These are phyloP conservation scores for Pseudochaenichthys georgianus DNA, from an alignment of 2,797 vertebrate species.

Conservation along the genomic window DNA sequence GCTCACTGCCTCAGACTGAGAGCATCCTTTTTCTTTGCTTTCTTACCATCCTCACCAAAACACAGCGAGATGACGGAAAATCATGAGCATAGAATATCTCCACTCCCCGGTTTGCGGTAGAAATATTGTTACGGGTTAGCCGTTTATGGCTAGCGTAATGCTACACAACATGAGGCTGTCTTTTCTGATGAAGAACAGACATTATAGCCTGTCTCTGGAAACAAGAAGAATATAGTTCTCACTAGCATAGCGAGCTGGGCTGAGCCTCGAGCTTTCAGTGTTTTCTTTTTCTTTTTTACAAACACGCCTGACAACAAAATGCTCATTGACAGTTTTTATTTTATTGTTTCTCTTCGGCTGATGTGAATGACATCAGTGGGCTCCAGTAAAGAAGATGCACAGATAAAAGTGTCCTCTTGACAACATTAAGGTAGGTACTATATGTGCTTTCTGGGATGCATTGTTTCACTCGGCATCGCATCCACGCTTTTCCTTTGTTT, in stretches of 20 bases:
- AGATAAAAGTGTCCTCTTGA: slow-evolving; percentile 60
- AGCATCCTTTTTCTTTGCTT: slow-evolving; percentile 74
- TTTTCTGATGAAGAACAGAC: slow-evolving; percentile 58
- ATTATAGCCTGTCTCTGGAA: slow-evolving; percentile 59
- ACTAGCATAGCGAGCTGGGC: slow-evolving; percentile 44
- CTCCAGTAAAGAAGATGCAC: slow-evolving; percentile 58
- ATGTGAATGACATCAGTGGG: slow-evolving; percentile 21
- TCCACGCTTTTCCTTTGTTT: slow-evolving; percentile 54
- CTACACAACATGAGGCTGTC: slow-evolving; percentile 47
- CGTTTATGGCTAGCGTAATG: slow-evolving; percentile 42
- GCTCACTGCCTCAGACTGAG: slow-evolving; percentile 69
- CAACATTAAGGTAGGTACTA: slow-evolving; percentile 74
- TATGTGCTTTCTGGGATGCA: slow-evolving; percentile 47
- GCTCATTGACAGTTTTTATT: not conserved
- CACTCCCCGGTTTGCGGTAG: slow-evolving; percentile 30
- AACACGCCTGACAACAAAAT: slow-evolving; percentile 7
- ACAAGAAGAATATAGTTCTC: slow-evolving; percentile 60
- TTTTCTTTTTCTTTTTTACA: not conserved
- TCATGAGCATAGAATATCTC: slow-evolving; percentile 29
- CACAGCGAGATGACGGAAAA: slow-evolving; percentile 62
- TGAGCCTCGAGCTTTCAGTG: slow-evolving; percentile 32
- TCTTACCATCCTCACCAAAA: slow-evolving; percentile 64
- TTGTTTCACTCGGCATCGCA: slow-evolving; percentile 49
- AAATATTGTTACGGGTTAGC: slow-evolving; percentile 14
- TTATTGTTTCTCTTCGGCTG: not conserved